Base-by-base conservation (phyloP, 2,888 invertebrate species). In the Drosophila tanythrix region DNA sequence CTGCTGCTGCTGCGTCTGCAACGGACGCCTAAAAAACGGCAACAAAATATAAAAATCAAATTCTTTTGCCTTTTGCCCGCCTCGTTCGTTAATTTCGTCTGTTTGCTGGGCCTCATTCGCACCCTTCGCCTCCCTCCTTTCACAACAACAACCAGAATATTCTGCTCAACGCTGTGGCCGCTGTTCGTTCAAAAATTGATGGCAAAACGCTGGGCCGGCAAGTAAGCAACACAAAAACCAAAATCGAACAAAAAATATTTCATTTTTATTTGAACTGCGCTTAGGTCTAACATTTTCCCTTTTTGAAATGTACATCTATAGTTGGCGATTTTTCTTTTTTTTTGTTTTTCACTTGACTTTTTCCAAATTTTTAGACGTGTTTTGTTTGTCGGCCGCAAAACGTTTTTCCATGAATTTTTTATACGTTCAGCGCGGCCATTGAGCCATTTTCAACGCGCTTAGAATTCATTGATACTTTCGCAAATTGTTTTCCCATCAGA, bases 21-120 rank as follows among this genome's bases (percentile, higher is more conserved):
- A 74, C 74, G 81, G 90, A 81, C 83, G 85, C 79, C 90, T 89
- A 86, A 86, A 86, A 85, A 88, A 89, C 81, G 86, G 71, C 88
- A 78, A 88, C 82, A 82, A 88, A 81, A 78, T 85, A 88, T 81
- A 89, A 89, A 86, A 86, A 86, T 86, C 85, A 89, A 89, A 86
- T 85, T 88, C 83, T 67, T 77, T 78, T 46, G 74, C 74, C 70
- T 68, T 77, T 83, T 82, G 46, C 60, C 75, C 71, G 75, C 66
- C 76, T 78, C 74, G 60, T 88, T 80, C 80, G 88, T 89, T 85
- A 89, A 85, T 85, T 89, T 87, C 61, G 61, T 38, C 60, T 71
- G 58, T 74, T 74, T 74, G 70, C 70, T 79, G 80, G 33, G 70
- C 68, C 73, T 76, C 71, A 70, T 82, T 84, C 76, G 71, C 74